Evolutionary conservation across 2,113 vertebrate species (phyloP), one percentile per base, ranked within the genome.

Genomic region (Oryzias javanicus): DNA sequence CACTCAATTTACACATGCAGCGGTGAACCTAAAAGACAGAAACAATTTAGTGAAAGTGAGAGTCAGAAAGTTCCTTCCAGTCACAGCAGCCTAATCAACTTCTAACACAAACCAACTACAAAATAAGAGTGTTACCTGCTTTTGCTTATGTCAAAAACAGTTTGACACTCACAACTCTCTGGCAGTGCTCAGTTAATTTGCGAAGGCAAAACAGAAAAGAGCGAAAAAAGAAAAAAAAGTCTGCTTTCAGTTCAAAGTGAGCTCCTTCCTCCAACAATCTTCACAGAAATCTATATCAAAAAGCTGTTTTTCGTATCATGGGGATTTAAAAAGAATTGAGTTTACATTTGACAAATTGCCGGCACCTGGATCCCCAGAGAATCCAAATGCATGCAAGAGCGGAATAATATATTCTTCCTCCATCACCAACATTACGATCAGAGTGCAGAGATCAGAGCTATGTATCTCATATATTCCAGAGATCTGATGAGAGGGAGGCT

Each of bases 401-500:
- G 54, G 18, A 71, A 70, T 12, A 62, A 27, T 22, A 42, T 3
- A 64, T 49, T 49, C 56, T 52, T 47, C 22, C 29, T 22, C 48
- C 18, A n/a, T 49, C 42, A 46, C 27, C 4, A 42, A 73, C 58
- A 69, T 67, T 25, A 78, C 15, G 71, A 66, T 75, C 61, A 70
- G 51, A 71, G 74, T 54, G 69, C 51, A 68, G 13, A 46, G 70
- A 74, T 80, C 63, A 78, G 60, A 76, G 53, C 1, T 6, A 0
- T 29, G 54, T 59, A 60, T 53, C 46, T 60, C 14, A 12, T 46
- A 62, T 53, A 50, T 73, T 55, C 69, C 72, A 60, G 63, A 72
- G 72, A 78, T 76, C 60, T 72, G 67, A 74, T 48, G 62, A 74
- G 64, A 74, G 42, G 50, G 63, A 46, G 72, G 63, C 45, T 51